phyloP scores from a whole-genome alignment of 2,888 invertebrate genomes.

The Poecilobothrus nobilitatus region DNA sequence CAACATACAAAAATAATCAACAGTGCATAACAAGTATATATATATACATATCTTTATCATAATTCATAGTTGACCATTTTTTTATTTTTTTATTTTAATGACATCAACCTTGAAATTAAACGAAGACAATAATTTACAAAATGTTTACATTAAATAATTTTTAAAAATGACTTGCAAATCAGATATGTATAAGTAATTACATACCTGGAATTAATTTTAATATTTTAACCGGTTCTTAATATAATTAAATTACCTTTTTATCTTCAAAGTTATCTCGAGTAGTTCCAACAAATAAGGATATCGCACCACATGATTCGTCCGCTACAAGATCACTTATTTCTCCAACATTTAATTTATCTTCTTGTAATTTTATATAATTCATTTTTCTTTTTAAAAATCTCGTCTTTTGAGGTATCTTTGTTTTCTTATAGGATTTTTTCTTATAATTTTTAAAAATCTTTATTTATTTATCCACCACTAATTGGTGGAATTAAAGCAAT shows the following conservation, averaged over 20 bases:
- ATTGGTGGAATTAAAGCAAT: constrained; percentile 90
- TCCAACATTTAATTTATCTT: constrained; percentile 59
- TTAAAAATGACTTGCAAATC: no score
- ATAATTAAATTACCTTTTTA: constrained; percentile 53
- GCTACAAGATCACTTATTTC: constrained; percentile 57
- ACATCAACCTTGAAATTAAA: no score
- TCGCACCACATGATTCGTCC: constrained; percentile 73
- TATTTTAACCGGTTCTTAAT: no score
- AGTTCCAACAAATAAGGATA: constrained; percentile 82
- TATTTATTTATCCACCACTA: constrained; percentile 74
- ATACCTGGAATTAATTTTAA: no score
- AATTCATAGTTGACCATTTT: no score
- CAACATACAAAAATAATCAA: no score
- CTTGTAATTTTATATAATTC: constrained; percentile 61
- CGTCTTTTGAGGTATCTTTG: constrained; percentile 13
- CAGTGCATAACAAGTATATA: no score
- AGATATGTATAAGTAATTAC: no score
- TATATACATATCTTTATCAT: no score
- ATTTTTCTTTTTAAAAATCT: constrained; percentile 40
- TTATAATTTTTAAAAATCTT: constrained; percentile 14
- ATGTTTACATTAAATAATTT: no score
- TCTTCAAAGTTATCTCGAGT: constrained; percentile 77
- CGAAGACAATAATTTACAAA: no score
- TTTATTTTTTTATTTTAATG: no score
- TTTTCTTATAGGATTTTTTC: constrained; percentile 11